Base-by-base conservation (phyloP, 2,113 vertebrate species). In the Bolborhynchus lineola region DNA sequence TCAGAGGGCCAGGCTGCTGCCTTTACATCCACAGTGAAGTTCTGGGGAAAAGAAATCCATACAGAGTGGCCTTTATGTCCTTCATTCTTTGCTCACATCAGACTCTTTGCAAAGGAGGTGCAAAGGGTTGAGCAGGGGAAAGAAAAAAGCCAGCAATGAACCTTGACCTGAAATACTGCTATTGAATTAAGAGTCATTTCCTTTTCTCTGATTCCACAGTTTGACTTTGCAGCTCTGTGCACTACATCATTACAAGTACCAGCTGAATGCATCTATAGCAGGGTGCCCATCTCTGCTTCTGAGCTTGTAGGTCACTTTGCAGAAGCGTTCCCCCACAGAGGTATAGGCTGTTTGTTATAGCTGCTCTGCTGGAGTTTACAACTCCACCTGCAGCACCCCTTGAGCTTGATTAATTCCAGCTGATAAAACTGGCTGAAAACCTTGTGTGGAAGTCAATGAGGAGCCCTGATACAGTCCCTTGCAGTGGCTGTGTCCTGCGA, bases 311-410 rank as follows among this genome's bases (percentile, higher is more conserved):
- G 33, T 25, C 44, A 15, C 47, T 55, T 68, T n/a, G 53, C 31
- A 62, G 62, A 80, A n/a, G 26, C 33, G 14, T 75, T 65, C 5
- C 33, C 31, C 12, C 9, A 4, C 20, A 15, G 20, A 47, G 14
- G 14, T 24, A 9, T 10, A 1, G 2, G 4, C 25, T 53, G 11
- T 28, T 33, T 16, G n/a, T 57, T 57, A 24, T 1, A 29, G 26
- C 57, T 82, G 64, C 57, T 77, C 28, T 60, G 24, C 50, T 46
- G 50, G 42, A 59, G 29, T 4, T 39, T 52, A 15, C 0, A 1
- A 19, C n/a, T 35, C 50, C 39, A 63, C 2, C 25, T 39, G 19
- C 31, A 13, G 53, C 0, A 0, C 26, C 33, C 33, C 0, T 2
- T 26, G 52, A 42, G 8, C 62, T 50, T 14, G 25, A 16, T n/a